Conservation (phyloP, 2,797 vertebrate genomes). For the Tinamus major region DNA sequence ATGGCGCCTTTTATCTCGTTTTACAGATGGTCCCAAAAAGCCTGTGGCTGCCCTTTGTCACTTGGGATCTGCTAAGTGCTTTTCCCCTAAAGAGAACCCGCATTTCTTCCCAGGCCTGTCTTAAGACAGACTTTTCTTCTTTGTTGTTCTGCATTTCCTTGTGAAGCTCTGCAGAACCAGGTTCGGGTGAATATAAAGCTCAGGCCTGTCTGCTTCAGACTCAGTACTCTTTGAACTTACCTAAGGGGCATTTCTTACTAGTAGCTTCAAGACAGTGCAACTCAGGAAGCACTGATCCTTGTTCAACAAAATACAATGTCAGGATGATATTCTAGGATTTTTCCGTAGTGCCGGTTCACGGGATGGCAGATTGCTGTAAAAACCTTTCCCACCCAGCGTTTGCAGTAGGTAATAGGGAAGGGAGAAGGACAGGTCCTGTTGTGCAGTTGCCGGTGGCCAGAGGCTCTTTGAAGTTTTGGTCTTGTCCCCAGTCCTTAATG, state of each 20-base stretch:
- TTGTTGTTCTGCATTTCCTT: neutral
- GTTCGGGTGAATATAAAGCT: neutral
- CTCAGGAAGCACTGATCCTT: neutral
- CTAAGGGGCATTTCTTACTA: neutral
- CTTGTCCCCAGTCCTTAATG: neutral
- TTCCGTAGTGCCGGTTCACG: fast-evolving
- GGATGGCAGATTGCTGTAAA: neutral
- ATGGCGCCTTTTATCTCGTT: neutral
- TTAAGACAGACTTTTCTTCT: neutral
- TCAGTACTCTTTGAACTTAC: neutral
- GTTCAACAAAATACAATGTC: neutral
- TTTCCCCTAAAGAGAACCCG: neutral
- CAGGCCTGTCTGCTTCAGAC: neutral
- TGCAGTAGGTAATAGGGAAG: fast-evolving
- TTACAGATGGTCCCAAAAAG: neutral
- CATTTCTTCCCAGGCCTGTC: neutral
- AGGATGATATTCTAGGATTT: neutral
- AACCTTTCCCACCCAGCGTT: fast-evolving
- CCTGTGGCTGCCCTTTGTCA: neutral
- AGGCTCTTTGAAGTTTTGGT: neutral
- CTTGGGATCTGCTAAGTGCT: neutral
- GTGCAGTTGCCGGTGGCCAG: neutral
- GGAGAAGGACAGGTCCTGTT: neutral
- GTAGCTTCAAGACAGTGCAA: fast-evolving
- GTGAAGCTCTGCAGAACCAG: neutral